phyloP scores from a whole-genome alignment of 2,113 vertebrate genomes.

The Sapayoa aenigma region DNA sequence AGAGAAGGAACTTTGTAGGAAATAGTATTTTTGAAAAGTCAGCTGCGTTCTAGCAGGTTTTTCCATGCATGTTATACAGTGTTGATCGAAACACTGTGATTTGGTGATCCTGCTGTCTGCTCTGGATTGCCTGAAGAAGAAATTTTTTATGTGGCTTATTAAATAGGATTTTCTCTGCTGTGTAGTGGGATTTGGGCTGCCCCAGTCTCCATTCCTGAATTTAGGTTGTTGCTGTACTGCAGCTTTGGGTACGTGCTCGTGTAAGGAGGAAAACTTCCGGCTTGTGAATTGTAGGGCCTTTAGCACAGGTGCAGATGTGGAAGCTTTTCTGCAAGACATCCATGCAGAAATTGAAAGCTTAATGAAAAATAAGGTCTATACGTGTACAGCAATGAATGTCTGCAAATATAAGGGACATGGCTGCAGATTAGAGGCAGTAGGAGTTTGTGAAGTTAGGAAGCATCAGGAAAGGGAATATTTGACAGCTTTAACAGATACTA shows the following conservation, averaged over 20 bases:
- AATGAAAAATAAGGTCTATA: not conserved
- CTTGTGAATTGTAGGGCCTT: not conserved
- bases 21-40: not conserved
- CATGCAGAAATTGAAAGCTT: not conserved
- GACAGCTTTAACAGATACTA: not conserved
- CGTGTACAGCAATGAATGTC: not conserved
- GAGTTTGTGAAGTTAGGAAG: not conserved
- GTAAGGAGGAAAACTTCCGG: not conserved
- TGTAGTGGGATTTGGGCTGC: not conserved
- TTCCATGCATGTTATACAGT: not conserved
- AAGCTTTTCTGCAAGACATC: not conserved
- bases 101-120: not conserved
- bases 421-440: not conserved
- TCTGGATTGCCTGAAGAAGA: not conserved
- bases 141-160: not conserved
- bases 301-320: not conserved
- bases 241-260: not conserved
- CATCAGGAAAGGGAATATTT: not conserved
- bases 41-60: not conserved
- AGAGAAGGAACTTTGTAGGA: not conserved
- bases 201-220: not conserved
- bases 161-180: not conserved
- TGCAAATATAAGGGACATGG: not conserved
- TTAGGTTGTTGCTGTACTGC: not conserved
- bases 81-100: not conserved